These are phyloP conservation scores for Danaus plexippus DNA, from an alignment of 1,140 invertebrate genomes.

Conservation along the genomic window DNA sequence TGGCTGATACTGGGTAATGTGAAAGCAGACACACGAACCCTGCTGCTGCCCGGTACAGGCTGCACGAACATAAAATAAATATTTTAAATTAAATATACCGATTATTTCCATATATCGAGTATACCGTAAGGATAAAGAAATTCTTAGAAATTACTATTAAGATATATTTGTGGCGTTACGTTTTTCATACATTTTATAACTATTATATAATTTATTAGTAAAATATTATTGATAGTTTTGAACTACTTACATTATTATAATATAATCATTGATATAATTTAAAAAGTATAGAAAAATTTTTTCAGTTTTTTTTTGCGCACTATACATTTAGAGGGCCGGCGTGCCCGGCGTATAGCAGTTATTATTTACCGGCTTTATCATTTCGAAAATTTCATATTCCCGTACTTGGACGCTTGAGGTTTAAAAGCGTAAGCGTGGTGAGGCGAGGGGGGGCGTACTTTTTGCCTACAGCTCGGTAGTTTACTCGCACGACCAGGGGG, in stretches of 20 bases:
- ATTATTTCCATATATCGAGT: too few relatives aligned
- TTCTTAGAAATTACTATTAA: too few relatives aligned
- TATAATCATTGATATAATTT: too few relatives aligned
- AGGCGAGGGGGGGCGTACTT: conserved; percentile 49
- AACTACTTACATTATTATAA: too few relatives aligned
- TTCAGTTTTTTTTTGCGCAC: conserved; percentile 31
- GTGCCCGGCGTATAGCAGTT: conserved; percentile 66
- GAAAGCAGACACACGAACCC: conserved; percentile 71
- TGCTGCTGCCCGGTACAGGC: conserved; percentile 53
- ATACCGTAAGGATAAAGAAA: too few relatives aligned
- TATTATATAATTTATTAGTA: too few relatives aligned
- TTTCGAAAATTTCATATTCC: conserved; percentile 72
- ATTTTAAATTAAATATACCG: too few relatives aligned
- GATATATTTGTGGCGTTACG: too few relatives aligned
- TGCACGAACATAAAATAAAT: conserved; percentile 29
- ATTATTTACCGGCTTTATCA: conserved; percentile 72
- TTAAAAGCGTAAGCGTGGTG: conserved; percentile 65
- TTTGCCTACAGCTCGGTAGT: conserved; percentile 64
- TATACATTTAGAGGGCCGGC: conserved; percentile 56
- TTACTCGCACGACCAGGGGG: conserved; percentile 49
- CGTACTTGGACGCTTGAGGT: conserved; percentile 70
- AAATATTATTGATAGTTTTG: too few relatives aligned
- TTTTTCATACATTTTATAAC: too few relatives aligned
- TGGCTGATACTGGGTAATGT: conserved; percentile 68
- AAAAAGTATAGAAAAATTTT: conserved; percentile 8